These are phyloP conservation scores for Umimayanthus kanabou DNA, from an alignment of 92 coral and sea anemone species.

Conservation along the genomic window DNA sequence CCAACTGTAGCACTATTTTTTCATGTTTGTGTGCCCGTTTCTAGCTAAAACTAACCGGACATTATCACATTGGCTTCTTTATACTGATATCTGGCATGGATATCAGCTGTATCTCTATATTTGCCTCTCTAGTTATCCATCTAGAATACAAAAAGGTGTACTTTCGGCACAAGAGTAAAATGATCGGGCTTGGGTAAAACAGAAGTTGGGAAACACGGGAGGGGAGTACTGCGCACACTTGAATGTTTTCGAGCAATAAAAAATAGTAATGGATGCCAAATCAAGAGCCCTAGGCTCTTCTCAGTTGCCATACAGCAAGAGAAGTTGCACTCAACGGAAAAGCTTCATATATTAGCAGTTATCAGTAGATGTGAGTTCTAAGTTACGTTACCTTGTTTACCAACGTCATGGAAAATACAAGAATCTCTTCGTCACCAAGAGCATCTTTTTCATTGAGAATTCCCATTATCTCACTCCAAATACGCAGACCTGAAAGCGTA, in stretches of 20 bases:
- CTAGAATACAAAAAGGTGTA: too few species aligned
- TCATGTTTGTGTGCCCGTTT: neutral
- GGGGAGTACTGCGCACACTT: too few species aligned
- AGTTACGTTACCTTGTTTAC: constrained; percentile 76
- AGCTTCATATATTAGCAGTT: neutral
- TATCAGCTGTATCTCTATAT: too few species aligned
- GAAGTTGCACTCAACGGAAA: neutral
- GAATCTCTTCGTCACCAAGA: constrained; percentile 92
- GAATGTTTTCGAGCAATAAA: too few species aligned
- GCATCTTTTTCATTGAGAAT: constrained; percentile 91
- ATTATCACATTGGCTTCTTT: too few species aligned
- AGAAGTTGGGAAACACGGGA: too few species aligned
- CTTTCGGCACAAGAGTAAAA: too few species aligned
- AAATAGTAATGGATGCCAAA: too few species aligned
- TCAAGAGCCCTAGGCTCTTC: too few species aligned
- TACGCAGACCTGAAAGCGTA: constrained; percentile 60
- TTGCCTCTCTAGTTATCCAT: too few species aligned
- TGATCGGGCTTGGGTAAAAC: too few species aligned
- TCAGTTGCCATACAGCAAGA: neutral
- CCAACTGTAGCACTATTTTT: neutral
- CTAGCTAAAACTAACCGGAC: neutral
- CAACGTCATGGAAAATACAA: constrained; percentile 87
- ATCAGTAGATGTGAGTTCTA: neutral
- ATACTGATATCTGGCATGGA: too few species aligned
- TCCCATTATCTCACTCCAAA: constrained; percentile 89